Evolutionary conservation across 2,113 vertebrate genomes (phyloP).

Genomic region (Baryphthengus martii): DNA sequence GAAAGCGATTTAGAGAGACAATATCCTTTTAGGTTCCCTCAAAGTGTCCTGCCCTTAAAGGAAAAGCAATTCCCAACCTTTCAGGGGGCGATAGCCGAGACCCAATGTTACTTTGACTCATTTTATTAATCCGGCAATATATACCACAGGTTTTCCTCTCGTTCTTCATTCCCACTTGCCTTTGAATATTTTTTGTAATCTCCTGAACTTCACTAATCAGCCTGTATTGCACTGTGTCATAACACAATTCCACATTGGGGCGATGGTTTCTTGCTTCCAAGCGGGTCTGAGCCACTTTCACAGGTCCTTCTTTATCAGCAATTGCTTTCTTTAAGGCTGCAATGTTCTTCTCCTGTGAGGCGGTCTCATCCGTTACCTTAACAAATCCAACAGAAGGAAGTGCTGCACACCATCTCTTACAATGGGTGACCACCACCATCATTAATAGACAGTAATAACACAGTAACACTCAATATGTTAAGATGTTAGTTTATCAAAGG

Average conservation of each 20-base stretch:
- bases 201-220: constrained; percentile 82
- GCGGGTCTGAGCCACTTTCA: constrained; percentile 79
- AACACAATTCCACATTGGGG: constrained; percentile 84
- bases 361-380: constrained; percentile 83
- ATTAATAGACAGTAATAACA: neutral
- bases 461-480: neutral
- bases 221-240: constrained; percentile 75
- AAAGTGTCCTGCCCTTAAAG: neutral
- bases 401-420: neutral
- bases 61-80: neutral
- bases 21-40: neutral
- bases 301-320: constrained; percentile 73
- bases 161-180: constrained; percentile 63
- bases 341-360: constrained; percentile 81
- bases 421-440: neutral
- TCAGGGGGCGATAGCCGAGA: neutral
- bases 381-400: neutral
- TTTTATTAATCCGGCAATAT: neutral
- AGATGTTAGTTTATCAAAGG: neutral
- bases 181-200: constrained; percentile 75
- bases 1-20: neutral
- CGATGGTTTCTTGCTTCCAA: constrained; percentile 76
- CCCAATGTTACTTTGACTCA: neutral
- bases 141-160: neutral
- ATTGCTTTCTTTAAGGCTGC: constrained; percentile 78